A percentile compares a stretch with the other conserved stretches of the same genome.
These are phyloP conservation scores for Pollenia angustigena DNA, from an alignment of 2,888 invertebrate species.

Conservation along the genomic window DNA sequence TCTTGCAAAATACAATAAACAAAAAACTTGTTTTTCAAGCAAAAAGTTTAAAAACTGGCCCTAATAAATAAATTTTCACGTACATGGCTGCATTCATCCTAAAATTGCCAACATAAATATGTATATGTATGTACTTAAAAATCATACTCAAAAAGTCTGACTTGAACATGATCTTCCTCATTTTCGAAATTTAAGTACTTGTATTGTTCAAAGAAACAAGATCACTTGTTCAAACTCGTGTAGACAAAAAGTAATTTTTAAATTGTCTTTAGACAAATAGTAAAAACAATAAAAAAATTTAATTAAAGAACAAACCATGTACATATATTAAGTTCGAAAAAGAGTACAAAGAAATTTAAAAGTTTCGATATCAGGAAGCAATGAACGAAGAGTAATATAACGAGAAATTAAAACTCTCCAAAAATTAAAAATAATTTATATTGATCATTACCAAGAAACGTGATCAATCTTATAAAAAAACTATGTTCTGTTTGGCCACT, in stretches of 20 bases:
- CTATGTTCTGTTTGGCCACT: neutral
- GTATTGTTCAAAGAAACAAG: constrained; percentile 17
- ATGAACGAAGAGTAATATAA: neutral
- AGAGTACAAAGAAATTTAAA: constrained; percentile 31
- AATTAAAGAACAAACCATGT: constrained; percentile 19
- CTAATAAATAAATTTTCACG: neutral
- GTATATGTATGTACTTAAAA: constrained; percentile 8
- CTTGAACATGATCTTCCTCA: constrained; percentile 24
- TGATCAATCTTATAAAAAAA: constrained; percentile 28
- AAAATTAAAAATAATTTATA: neutral
- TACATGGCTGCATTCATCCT: neutral
- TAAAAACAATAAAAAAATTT: neutral
- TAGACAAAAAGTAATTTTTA: constrained; percentile 43
- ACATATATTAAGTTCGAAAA: constrained; percentile 1
- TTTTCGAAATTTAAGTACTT: constrained; percentile 49
- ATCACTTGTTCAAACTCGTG: constrained; percentile 40
- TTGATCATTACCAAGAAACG: constrained; percentile 30
- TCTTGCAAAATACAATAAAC: too few relatives aligned
- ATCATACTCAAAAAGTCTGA: neutral
- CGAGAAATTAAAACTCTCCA: neutral
- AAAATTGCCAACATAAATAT: constrained; percentile 25
- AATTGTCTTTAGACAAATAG: constrained; percentile 29
- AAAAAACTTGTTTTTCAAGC: too few relatives aligned
- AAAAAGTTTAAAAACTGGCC: too few relatives aligned
- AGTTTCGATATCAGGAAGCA: neutral